Evolutionary conservation across 2,888 invertebrate genomes (phyloP).

Genomic region (Conistra vaccinii): DNA sequence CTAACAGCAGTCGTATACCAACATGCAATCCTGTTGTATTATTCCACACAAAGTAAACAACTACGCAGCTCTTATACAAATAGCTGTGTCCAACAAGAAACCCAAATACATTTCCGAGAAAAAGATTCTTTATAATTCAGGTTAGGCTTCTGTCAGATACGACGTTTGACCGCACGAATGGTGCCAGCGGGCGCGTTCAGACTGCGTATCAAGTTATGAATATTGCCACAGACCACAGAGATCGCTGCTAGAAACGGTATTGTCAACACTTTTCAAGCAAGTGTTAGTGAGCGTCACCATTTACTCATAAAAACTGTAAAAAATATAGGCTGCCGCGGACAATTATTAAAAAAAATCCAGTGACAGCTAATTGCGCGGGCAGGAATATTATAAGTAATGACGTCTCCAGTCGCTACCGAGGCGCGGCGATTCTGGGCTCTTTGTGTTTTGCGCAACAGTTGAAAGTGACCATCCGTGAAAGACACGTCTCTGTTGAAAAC

Average conservation of each 20-base stretch:
- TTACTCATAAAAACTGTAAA: not conserved
- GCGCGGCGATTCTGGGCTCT: not conserved
- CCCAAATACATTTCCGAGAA: constrained; percentile 41
- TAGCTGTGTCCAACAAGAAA: constrained; percentile 25
- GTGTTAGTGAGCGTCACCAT: not conserved
- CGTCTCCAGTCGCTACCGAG: not conserved
- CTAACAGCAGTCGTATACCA: too few relatives aligned
- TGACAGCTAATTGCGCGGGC: too few relatives aligned
- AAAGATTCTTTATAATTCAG: constrained; percentile 32
- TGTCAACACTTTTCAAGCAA: not conserved
- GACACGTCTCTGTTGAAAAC: not conserved
- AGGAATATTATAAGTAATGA: not conserved
- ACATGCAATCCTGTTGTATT: not conserved
- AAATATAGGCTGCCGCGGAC: not conserved
- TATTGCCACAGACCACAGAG: not conserved
- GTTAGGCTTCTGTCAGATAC: constrained; percentile 27
- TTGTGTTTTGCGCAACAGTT: not conserved
- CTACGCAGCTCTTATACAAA: constrained; percentile 24
- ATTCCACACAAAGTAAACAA: constrained; percentile 24
- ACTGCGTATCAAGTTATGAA: not conserved
- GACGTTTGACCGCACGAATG: not conserved
- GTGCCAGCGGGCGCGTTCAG: not conserved
- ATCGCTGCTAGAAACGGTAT: not conserved
- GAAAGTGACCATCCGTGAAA: not conserved
- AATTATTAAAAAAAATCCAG: not conserved